Conservation (phyloP, 2,797 vertebrate genomes). For the Neoniphon sammara region DNA sequence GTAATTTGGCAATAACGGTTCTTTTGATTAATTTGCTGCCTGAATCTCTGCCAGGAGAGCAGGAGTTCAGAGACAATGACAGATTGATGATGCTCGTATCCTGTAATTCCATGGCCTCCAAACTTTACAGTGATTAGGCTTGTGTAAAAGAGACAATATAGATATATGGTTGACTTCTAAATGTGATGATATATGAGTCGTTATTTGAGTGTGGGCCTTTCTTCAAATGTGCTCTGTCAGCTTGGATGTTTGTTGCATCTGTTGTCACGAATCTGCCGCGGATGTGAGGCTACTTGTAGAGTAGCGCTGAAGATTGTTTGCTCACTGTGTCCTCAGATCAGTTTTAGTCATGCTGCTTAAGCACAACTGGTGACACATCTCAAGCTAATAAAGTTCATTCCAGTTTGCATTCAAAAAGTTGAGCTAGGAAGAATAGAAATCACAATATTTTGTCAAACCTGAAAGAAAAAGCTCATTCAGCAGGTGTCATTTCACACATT, state of each 20-base stretch:
- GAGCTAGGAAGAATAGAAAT: conserved; percentile 20
- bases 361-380: conserved; percentile 59
- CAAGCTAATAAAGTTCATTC: conserved; percentile 53
- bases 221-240: conserved; percentile 16
- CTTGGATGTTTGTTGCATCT: neutral
- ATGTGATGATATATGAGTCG: conserved; percentile 48
- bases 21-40: conserved; percentile 82
- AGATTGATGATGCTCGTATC: conserved; percentile 75
- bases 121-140: conserved; percentile 72
- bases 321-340: conserved; percentile 49
- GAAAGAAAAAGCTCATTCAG: conserved; percentile 57
- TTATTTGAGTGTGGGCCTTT: conserved; percentile 9
- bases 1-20: conserved; percentile 81
- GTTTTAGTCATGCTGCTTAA: conserved; percentile 54
- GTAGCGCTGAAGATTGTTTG: conserved; percentile 23
- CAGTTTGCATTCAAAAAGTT: conserved; percentile 31
- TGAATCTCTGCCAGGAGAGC: conserved; percentile 73
- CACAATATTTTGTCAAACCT: conserved; percentile 47
- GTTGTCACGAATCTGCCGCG: conserved; percentile 25
- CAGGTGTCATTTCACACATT: conserved; percentile 46
- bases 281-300: conserved; percentile 36
- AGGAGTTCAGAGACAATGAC: conserved; percentile 75
- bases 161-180: conserved; percentile 55
- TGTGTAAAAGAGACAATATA: conserved; percentile 66
- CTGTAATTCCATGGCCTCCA: conserved; percentile 67